A percentile compares a stretch with the other conserved stretches of the same genome.
Conservation (phyloP, 1,140 invertebrate genomes). For the Anastatus disparis region DNA sequence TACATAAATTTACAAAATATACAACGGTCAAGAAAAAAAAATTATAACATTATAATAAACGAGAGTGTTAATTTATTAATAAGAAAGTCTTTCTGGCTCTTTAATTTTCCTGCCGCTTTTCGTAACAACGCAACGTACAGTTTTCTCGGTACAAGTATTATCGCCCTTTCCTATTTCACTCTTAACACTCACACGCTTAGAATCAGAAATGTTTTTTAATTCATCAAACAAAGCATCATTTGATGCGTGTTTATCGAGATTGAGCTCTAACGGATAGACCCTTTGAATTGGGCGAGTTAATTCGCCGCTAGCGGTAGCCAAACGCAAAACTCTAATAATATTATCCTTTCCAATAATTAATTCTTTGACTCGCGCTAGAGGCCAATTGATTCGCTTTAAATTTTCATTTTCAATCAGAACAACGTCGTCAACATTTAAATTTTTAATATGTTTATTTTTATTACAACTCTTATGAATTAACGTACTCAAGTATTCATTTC, state of each 20-base stretch:
- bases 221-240: too few relatives aligned
- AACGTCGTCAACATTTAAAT: neutral
- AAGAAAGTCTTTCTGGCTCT: conserved; percentile 1
- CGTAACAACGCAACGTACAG: too few relatives aligned
- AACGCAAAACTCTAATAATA: conserved; percentile 2
- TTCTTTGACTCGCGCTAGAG: neutral
- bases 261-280: neutral
- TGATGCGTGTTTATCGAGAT: too few relatives aligned
- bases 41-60: too few relatives aligned
- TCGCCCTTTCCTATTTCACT: neutral
- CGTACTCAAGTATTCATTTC: conserved; percentile 45
- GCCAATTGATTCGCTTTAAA: neutral
- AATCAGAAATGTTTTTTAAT: neutral
- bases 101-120: neutral
- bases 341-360: conserved; percentile 5
- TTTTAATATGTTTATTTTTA: neutral
- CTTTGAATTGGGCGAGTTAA: neutral
- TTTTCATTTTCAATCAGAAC: neutral
- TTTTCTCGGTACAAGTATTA: neutral
- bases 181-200: neutral
- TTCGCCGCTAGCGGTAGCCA: neutral
- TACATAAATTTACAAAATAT: too few relatives aligned
- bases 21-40: too few relatives aligned
- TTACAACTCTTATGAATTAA: neutral
- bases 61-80: too few relatives aligned